Base-by-base conservation (phyloP, 1,140 invertebrate genomes). In the Drosophila melanica region DNA sequence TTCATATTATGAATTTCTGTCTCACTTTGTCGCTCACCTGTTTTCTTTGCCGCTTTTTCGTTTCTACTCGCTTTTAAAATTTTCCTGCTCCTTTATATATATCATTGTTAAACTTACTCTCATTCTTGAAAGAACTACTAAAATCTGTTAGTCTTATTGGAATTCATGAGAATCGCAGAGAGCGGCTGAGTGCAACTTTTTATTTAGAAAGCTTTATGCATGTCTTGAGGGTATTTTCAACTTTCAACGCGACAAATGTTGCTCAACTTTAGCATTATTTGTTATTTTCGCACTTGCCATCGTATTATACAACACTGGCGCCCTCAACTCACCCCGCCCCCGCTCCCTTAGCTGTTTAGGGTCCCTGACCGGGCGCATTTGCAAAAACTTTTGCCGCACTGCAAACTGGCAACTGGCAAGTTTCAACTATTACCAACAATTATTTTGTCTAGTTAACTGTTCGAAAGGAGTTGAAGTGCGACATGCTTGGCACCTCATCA, bases 381-480 rank as follows among this genome's bases (percentile, higher is more conserved):
- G 47, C 42, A 45, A 54, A 64, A 53, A 53, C 20, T 64, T 78
- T 78, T 78, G 39, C 50, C 23, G 14, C 41, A 50, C 20, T 64
- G 63, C 27, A 55, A 65, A 77, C 75, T 77, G 51, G 20, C 23
- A 59, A 77, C 76, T 77, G 59, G 10, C 45, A 62, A 62, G 55
- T 78, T 53, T 51, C 75, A 78, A 78, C 76, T 78, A 78, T 78
- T 78, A 78, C 70, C 76, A 73, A 78, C 76, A 78, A 78, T 78
- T 79, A 79, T 79, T 79, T 79, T 79, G 76, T 79, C 76, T 79
- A 79, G 69, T 79, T 79, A 79, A 79, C 53, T 79, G 77, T 75
- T 73, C 23, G 59, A 47, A 75, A 74, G 63, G 51, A 79, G 69
- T 69, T 74, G 75, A 78, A 78, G 68, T 78, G 77, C 72, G 75